Conservation (phyloP, 2,113 vertebrate genomes). For the Genyomyrus donnyi region DNA sequence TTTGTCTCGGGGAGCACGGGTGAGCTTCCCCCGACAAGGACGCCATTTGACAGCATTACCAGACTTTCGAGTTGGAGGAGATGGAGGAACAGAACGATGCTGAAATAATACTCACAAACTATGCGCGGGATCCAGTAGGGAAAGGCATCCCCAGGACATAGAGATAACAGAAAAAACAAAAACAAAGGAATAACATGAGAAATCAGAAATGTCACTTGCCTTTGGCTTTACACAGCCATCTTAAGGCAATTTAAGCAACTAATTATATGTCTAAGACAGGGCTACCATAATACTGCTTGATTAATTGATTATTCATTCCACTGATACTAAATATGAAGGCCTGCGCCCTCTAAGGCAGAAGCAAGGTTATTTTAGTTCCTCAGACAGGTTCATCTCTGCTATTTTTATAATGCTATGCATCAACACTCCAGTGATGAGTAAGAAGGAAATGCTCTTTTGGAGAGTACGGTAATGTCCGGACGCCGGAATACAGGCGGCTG, state of each 20-base stretch:
- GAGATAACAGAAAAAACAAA: slow-evolving; percentile 16
- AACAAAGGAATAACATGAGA: background rate
- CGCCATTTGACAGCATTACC: slow-evolving; percentile 18
- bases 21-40: slow-evolving; percentile 36
- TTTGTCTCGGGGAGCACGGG: slow-evolving; percentile 28
- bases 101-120: slow-evolving; percentile 69
- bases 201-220: background rate
- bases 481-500: background rate
- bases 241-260: background rate
- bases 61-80: slow-evolving; percentile 26
- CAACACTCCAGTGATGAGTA: background rate
- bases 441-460: background rate
- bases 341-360: slow-evolving; percentile 16
- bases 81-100: slow-evolving; percentile 45
- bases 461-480: background rate
- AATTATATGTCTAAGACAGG: background rate
- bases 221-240: background rate
- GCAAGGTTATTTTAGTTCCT: background rate
- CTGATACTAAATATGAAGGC: background rate
- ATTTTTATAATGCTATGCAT: background rate
- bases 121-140: slow-evolving; percentile 33
- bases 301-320: slow-evolving; percentile 22
- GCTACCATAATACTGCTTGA: background rate
- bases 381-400: background rate
- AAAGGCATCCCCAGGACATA: slow-evolving; percentile 13